Evolutionary conservation across 2,797 vertebrate species (phyloP).

Genomic region (Sparidentex hasta): DNA sequence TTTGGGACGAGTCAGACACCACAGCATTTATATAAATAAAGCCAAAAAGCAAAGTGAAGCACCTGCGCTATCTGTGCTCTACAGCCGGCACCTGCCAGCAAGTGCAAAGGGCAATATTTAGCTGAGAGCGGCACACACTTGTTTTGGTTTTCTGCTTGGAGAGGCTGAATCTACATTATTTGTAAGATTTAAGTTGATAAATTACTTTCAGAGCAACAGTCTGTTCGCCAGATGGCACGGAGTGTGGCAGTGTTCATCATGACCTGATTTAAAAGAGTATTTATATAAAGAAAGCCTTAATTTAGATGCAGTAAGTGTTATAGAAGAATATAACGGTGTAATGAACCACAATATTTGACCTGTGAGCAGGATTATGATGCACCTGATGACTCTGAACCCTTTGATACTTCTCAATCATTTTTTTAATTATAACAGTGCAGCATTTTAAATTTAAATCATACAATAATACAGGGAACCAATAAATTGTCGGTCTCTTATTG

Average conservation of each 20-base stretch:
- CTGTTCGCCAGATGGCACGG: conserved; percentile 10
- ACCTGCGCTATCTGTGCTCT: neutral
- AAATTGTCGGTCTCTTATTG: too few relatives aligned
- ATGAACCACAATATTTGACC: neutral
- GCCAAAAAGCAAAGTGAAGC: neutral
- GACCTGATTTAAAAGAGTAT: neutral
- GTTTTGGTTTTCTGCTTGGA: neutral
- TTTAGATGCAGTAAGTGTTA: neutral
- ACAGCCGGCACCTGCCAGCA: neutral
- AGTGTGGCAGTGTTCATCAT: conserved; percentile 9
- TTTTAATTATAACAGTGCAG: too few relatives aligned
- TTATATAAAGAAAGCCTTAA: conserved; percentile 13
- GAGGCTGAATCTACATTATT: conserved; percentile 9
- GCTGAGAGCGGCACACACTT: neutral
- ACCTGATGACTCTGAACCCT: neutral
- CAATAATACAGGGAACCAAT: neutral
- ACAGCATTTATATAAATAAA: neutral
- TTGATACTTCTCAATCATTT: too few relatives aligned
- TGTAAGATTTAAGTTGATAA: conserved; percentile 6
- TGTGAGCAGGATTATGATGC: neutral
- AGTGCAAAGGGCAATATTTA: neutral
- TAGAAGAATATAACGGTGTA: neutral
- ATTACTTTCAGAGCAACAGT: conserved; percentile 5
- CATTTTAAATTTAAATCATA: neutral
- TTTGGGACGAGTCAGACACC: accelerated